Evolutionary conservation across 2,797 vertebrate species (phyloP), one percentile per base, ranked within the genome.

Genomic region (Sciurus carolinensis): DNA sequence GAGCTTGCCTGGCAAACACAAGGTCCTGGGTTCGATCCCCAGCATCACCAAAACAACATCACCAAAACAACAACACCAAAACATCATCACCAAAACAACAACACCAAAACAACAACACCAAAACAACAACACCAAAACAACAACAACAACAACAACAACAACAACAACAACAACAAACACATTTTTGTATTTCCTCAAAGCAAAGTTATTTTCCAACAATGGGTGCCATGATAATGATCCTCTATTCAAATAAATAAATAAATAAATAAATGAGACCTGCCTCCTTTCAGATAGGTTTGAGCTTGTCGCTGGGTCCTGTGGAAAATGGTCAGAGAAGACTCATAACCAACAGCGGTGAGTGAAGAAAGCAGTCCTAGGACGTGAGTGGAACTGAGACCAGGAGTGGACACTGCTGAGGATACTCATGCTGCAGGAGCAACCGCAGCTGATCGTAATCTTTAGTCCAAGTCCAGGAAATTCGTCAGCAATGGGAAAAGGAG

Each of bases 391-490:
- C 52, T 15, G 44, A 64, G 17, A 20, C 20, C 1, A 0, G 26
- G 69, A 42, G 82, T 67, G 57, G 5, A 33, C 44, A 42, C 24
- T 81, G 28, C 71, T 0, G 11, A 62, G 24, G 80, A 59, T 2
- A 20, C 11, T 66, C 17, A 1, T 1, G 18, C 47, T 36, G 20
- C 39, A 72, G 36, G n/a, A 17, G 30, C 3, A 0, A 26, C 52
- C 75, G 73, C 18, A 26, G 47, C 12, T 66, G 62, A 77, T 36
- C 54, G 33, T 18, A 39, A 20, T 11, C 33, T 62, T 87, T 24
- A 26, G 57, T 75, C 71, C 39, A 69, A 81, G 26, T 33, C 50
- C 50, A 95, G 92, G 69, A 89, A 96, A 90, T 66, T 42, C 20
- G 75, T 88, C 84, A 57, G 33, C 28, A 59, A 42, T 42, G 66